Evolutionary conservation across 1,140 invertebrate genomes (phyloP).

Genomic region (Trinorchestia longiramus): DNA sequence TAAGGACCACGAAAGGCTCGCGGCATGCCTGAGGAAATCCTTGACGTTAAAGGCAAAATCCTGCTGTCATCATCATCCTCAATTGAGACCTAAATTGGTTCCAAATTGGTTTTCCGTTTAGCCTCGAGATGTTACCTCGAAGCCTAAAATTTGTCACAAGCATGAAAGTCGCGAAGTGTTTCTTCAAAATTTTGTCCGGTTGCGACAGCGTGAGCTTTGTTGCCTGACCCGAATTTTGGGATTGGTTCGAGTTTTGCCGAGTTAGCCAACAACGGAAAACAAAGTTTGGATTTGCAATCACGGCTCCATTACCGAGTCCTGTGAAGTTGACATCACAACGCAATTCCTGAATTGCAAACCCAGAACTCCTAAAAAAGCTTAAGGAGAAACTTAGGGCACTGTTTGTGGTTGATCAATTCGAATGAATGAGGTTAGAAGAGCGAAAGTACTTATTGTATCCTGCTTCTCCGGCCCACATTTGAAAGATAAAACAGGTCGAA

Average conservation of each 20-base stretch:
- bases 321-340: constrained; percentile 42
- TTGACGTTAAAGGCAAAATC: constrained; percentile 30
- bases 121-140: background rate
- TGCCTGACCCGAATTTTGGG: constrained; percentile 25
- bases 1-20: background rate
- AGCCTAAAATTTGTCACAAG: background rate
- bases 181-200: background rate
- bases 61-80: constrained; percentile 28
- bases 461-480: background rate
- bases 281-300: constrained; percentile 51
- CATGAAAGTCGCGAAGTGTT: background rate
- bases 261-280: constrained; percentile 41
- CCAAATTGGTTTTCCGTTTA: constrained; percentile 39
- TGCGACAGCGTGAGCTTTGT: background rate
- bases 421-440: background rate
- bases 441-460: background rate
- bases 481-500: background rate
- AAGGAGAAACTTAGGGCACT: constrained; percentile 16
- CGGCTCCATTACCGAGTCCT: constrained; percentile 48
- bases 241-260: constrained; percentile 49
- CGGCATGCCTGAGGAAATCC: constrained; percentile 3
- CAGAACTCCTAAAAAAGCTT: constrained; percentile 34
- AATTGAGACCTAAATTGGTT: constrained; percentile 44
- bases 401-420: background rate
- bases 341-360: constrained; percentile 36